Evolutionary conservation across 2,113 vertebrate genomes (phyloP).

Genomic region (Corythaeola cristata): DNA sequence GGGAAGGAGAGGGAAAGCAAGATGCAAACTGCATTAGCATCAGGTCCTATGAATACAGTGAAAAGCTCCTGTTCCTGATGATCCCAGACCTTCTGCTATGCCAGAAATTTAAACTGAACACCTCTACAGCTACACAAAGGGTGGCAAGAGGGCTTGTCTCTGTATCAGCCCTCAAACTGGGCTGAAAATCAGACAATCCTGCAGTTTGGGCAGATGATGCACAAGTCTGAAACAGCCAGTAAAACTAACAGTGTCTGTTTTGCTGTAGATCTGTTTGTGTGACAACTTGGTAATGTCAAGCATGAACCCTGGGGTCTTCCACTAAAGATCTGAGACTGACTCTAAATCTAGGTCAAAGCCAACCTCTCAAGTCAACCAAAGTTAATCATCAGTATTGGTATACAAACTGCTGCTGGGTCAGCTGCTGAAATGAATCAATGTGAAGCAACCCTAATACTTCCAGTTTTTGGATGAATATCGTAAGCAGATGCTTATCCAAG

Average conservation of each 20-base stretch:
- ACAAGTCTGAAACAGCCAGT: neutral
- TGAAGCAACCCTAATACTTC: neutral
- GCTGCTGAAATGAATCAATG: neutral
- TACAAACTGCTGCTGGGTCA: neutral
- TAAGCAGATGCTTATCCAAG: constrained; percentile 25
- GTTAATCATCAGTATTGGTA: neutral
- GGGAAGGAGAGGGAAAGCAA: neutral
- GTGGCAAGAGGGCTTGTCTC: neutral
- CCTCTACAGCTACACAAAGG: neutral
- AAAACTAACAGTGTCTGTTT: neutral
- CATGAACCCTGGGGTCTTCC: neutral
- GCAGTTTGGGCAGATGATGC: neutral
- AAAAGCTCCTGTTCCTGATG: neutral
- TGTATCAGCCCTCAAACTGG: neutral
- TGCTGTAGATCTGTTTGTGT: neutral
- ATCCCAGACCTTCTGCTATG: neutral
- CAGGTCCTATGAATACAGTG: neutral
- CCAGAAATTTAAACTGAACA: neutral
- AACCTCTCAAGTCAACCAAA: neutral
- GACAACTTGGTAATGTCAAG: neutral
- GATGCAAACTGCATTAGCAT: neutral
- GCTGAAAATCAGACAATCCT: neutral
- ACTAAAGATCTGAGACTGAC: neutral
- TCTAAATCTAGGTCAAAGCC: neutral
- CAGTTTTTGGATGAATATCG: neutral